Evolutionary conservation across 2,888 invertebrate genomes (phyloP), one percentile per base, ranked within the genome.

Genomic region (Orchestes rusci): DNA sequence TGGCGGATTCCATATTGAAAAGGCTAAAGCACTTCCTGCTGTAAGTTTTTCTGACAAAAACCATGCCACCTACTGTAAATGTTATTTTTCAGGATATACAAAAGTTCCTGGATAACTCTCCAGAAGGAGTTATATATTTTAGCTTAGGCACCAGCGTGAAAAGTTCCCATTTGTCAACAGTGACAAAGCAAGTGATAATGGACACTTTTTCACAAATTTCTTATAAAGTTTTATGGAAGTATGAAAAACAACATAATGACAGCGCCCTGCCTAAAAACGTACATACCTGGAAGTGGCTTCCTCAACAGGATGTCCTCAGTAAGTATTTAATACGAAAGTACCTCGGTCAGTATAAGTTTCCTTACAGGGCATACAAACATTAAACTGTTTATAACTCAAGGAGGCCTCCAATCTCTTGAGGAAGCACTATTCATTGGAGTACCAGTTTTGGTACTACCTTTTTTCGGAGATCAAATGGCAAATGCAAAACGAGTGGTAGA

Each of bases 1-100:
- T 12, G 59, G 59, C 16, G 63, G 62, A 3, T 53, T 59, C n/a
- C 55, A 59, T 46, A 56, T 64, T 35, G 44, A 34, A 28, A 33
- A 45, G 17, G 35, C 55, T 3, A 50, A 55, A 37, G 39, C 50
- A 7, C 47, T 63, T 17, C 58, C 63, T 3, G 17, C 55, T 39
- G 61, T 63, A 55, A 27, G 35, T 2, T 19, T n/a, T 19, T 4
- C 7, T 35, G 27, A 12, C 10, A 27, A n/a, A n/a, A n/a, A n/a
- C n/a, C 27, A 27, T n/a, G 27, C 27, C 27, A 2, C n/a, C 2
- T 27, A 2, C n/a, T 27, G 2, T 27, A 12, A 2, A 27, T 23
- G 27, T 10, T 27, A n/a, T 27, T 27, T 27, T n/a, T 2, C 10
- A 27, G 31, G 31, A 31, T 31, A 12, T 31, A 10, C 16, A 36